These are phyloP conservation scores for Slavum lentiscoides DNA, from an alignment of 2,888 invertebrate species.

Conservation along the genomic window DNA sequence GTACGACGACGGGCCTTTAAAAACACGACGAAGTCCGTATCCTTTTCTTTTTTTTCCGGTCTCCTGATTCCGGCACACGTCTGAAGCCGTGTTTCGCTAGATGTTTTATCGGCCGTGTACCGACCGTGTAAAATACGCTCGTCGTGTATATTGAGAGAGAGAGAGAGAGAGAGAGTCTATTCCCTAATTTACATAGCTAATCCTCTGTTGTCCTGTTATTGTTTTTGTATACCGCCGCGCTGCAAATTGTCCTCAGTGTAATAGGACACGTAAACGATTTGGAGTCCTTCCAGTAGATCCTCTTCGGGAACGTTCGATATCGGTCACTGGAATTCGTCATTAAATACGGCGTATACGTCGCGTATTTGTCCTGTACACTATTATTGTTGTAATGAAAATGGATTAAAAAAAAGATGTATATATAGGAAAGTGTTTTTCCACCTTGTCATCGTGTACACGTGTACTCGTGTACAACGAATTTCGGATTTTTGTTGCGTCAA, in stretches of 20 bases:
- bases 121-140: background rate
- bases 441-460: too few relatives aligned
- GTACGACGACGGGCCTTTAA: background rate
- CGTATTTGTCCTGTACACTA: background rate
- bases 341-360: background rate
- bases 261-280: background rate
- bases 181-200: too few relatives aligned
- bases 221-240: background rate
- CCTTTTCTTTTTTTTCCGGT: constrained; percentile 21
- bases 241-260: background rate
- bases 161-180: background rate
- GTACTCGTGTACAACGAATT: too few relatives aligned
- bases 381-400: background rate
- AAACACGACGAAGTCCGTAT: background rate
- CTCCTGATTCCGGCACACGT: constrained; percentile 1
- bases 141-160: background rate
- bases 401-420: background rate
- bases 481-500: too few relatives aligned
- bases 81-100: background rate
- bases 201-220: background rate
- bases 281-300: background rate
- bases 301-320: background rate
- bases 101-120: background rate
- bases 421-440: too few relatives aligned
- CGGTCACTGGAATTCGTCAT: background rate